Base-by-base conservation (phyloP, 1,140 invertebrate genomes). In the Caenorhabditis inopinata region DNA sequence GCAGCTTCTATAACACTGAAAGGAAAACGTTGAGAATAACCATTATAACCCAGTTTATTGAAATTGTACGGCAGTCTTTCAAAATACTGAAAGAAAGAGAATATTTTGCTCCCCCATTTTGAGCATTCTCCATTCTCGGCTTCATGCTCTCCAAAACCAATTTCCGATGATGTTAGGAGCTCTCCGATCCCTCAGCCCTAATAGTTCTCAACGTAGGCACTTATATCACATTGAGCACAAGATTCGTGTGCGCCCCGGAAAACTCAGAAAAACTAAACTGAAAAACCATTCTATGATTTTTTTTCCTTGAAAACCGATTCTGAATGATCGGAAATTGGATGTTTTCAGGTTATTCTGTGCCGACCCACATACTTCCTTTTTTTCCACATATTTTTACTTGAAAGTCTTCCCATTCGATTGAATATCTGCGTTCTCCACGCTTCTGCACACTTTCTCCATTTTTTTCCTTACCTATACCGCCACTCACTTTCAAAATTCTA, bases 401-500 rank as follows among this genome's bases (percentile, higher is more conserved):
- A 32, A 68, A 45, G 53, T 79, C 77, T 48, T 76, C 47, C 42
- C 14, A 35, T 38, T 76, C 48, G 29, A 16, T 18, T 45, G 7
- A 32, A 74, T 38, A n/a, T 21, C 3, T 25, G 6, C 38, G 23
- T 9, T n/a, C 49, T 49, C 75, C 38, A 9, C 27, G 16, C 29
- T 23, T 51, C 47, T 42, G 23, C 53, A n/a, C 75, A 12, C 53
- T 49, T 23, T 76, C 45, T 18, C 23, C 75, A 11, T 38, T 35
- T 51, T 48, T 53, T n/a, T 35, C 48, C 27, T 21, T 11, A 38
- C 58, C 32, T 58, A n/a, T n/a, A n/a, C n/a, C n/a, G 32, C 58
- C 58, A 68, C 58, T 68, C 58, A 68, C 58, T 68, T 42, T 14
- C 25, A 38, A 68, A 68, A 68, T 68, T 68, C 58, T 38, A 68